Base-by-base conservation (phyloP, 2,888 invertebrate genomes). In the Xestobium rufovillosum region DNA sequence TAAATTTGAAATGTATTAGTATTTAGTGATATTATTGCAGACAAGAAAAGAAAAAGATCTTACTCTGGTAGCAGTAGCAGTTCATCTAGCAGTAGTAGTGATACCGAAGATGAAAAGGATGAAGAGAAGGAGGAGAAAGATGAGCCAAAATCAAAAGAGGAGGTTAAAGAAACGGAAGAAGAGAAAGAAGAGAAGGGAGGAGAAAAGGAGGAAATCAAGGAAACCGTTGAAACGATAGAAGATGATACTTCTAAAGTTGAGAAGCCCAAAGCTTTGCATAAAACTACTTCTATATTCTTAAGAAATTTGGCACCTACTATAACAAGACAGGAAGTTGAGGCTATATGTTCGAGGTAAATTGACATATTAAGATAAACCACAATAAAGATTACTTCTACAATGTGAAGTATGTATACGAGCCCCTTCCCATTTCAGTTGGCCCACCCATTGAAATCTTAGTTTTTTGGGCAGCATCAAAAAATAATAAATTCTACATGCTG, bases 201-300 rank as follows among this genome's bases (percentile, higher is more conserved):
- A 32, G 56, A 54, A 14, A 51, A 66, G 38, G 68, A 72, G 31
- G 67, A 68, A 14, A 70, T 71, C 47, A 55, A 67, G 14, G 68
- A 69, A 25, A 66, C 69, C 32, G 63, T 68, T 28, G 66, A 70
- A 26, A 66, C 67, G 28, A 60, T 57, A 2, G 53, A 61, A 23
- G 63, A 62, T 29, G 65, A 66, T 4, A 64, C 65, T 43, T 53
- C 63, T 38, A 64, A 72, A 56, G 65, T 68, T 26, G 67, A 71
- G 46, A 66, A 72, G 51, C 76, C 80, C 1, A 72, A 82, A 34
- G 81, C 89, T 2, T 70, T 96, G 26, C 97, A 98, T 64, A 90
- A 91, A 58, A 98, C 97, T 0, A 88, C 91, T 14, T 96, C 96
- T 2, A 96, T 99, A 51, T 98, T 98, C 61, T 71, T 98, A 39